These are phyloP conservation scores for Galeruca laticollis DNA, from an alignment of 2,888 invertebrate genomes.

Conservation along the genomic window DNA sequence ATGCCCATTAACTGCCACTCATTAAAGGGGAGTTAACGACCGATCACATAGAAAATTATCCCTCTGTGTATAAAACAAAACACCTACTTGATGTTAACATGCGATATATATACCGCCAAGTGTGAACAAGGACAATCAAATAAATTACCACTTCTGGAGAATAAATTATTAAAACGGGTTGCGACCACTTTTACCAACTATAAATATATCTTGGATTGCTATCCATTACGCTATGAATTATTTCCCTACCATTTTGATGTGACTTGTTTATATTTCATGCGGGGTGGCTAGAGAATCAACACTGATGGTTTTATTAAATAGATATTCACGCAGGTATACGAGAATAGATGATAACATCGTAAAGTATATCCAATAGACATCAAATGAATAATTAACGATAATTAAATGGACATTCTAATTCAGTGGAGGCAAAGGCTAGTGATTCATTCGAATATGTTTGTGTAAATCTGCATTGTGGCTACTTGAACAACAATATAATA, in stretches of 20 bases:
- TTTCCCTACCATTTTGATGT: slow-evolving; percentile 46
- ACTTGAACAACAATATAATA: too few relatives aligned
- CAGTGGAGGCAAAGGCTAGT: too few relatives aligned
- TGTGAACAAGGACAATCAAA: slow-evolving; percentile 63
- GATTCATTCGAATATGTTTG: too few relatives aligned
- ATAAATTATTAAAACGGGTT: slow-evolving; percentile 60
- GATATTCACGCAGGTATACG: neutral
- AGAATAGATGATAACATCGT: neutral
- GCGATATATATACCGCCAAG: slow-evolving; percentile 56
- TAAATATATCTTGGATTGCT: slow-evolving; percentile 57
- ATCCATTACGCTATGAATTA: slow-evolving; percentile 53
- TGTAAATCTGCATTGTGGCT: too few relatives aligned
- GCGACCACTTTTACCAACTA: slow-evolving; percentile 58
- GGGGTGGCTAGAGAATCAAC: neutral
- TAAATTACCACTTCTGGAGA: slow-evolving; percentile 62
- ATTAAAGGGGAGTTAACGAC: slow-evolving; percentile 4
- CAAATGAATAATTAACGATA: too few relatives aligned
- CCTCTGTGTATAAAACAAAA: slow-evolving; percentile 29
- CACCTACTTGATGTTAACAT: slow-evolving; percentile 58
- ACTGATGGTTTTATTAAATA: neutral
- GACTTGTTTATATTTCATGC: slow-evolving; percentile 45
- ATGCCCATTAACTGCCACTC: neutral
- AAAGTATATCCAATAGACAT: neutral
- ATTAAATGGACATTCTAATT: too few relatives aligned
- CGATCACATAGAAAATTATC: slow-evolving; percentile 18